phyloP scores from a whole-genome alignment of 2,113 vertebrate species.

The rabbit (Oryctolagus cuniculus) region DNA sequence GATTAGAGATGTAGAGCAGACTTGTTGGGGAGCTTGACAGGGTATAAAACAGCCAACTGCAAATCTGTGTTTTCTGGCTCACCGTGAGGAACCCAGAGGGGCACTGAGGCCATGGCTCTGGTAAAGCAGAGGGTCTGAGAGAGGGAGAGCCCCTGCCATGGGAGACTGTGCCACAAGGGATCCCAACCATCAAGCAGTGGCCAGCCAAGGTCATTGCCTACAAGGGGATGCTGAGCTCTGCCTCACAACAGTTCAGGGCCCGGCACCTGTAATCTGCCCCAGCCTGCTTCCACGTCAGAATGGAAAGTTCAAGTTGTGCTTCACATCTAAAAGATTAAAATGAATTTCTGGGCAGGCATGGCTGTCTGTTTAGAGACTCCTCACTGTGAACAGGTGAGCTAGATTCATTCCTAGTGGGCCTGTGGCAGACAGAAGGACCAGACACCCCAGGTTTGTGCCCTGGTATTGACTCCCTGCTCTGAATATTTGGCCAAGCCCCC shows the following conservation, averaged over 20 bases:
- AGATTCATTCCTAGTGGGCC: neutral
- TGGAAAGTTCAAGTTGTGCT: neutral
- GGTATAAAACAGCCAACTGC: neutral
- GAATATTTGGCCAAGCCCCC: neutral
- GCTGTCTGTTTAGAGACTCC: neutral
- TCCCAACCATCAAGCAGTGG: neutral
- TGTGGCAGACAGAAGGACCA: neutral
- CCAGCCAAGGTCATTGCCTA: neutral
- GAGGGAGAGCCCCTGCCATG: neutral
- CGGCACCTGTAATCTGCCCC: neutral
- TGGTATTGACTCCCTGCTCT: neutral
- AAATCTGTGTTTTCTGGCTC: neutral
- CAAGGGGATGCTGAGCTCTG: neutral
- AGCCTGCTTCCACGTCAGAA: neutral
- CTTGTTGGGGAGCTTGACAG: neutral
- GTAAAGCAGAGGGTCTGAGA: neutral
- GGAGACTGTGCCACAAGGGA: neutral
- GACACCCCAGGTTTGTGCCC: neutral
- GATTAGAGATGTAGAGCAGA: neutral
- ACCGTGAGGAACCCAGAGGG: neutral
- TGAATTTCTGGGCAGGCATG: neutral
- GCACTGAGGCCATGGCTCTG: neutral
- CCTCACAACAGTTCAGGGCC: neutral
- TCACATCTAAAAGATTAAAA: neutral
- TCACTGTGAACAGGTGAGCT: neutral